phyloP scores from a whole-genome alignment of 2,797 vertebrate genomes.

The Manis pentadactyla region DNA sequence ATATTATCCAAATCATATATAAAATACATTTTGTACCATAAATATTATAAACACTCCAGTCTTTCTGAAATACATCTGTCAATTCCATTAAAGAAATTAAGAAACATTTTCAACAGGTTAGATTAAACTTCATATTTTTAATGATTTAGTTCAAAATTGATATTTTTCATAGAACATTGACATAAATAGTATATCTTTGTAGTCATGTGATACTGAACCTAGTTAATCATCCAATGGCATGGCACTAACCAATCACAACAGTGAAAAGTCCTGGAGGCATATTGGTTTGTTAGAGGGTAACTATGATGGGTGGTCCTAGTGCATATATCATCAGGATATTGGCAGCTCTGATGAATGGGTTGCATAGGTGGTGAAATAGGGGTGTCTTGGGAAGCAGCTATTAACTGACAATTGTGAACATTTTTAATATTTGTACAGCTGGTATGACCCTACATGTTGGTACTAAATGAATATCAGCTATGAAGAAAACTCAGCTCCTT shows the following conservation, averaged over 20 bases:
- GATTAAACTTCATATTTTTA: not conserved
- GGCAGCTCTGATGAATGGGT: not conserved
- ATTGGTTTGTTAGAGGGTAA: not conserved
- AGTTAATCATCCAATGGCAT: not conserved
- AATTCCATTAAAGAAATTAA: not conserved
- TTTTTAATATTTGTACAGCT: not conserved
- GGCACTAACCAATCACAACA: not conserved
- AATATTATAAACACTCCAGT: not conserved
- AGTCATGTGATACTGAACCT: not conserved
- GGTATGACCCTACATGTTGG: not conserved
- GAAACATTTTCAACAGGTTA: not conserved
- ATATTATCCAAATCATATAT: not conserved
- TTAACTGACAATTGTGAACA: not conserved
- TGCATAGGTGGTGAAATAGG: not conserved
- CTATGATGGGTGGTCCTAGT: not conserved
- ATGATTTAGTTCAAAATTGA: not conserved
- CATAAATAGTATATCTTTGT: not conserved
- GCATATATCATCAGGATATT: not conserved
- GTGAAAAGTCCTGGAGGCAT: not conserved
- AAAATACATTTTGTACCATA: not conserved
- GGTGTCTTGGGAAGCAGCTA: not conserved
- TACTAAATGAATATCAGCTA: not conserved
- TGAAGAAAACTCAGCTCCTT: not conserved
- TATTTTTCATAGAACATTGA: not conserved
- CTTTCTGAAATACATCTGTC: not conserved